These are phyloP conservation scores for Asbolus verrucosus DNA, from an alignment of 1,140 invertebrate genomes.

Conservation along the genomic window DNA sequence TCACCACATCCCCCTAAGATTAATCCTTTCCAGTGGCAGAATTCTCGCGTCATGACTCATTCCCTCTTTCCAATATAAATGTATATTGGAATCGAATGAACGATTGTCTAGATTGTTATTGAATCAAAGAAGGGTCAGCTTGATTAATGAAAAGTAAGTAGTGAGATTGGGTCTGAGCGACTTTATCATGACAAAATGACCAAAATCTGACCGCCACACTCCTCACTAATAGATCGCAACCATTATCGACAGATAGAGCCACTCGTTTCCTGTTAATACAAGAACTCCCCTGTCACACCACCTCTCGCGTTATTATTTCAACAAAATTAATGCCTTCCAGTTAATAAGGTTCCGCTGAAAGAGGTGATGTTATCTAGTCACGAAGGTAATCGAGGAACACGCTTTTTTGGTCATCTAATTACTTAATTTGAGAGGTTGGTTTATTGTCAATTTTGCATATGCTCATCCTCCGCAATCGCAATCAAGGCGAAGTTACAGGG, in stretches of 20 bases:
- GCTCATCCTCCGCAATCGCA: constrained; percentile 11
- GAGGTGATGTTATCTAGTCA: constrained; percentile 21
- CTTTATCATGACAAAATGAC: constrained; percentile 39
- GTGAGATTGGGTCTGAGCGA: constrained; percentile 34
- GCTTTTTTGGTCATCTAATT: constrained; percentile 26
- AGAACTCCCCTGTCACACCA: not conserved
- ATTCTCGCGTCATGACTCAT: constrained; percentile 9
- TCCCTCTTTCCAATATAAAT: constrained; percentile 51
- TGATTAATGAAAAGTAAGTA: constrained; percentile 43
- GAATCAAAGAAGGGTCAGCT: constrained; percentile 43
- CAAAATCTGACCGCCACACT: constrained; percentile 10
- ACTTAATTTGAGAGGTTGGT: constrained; percentile 22
- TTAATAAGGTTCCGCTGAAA: constrained; percentile 31
- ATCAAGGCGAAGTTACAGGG: constrained; percentile 16
- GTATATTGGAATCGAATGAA: constrained; percentile 55
- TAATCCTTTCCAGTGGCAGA: not conserved
- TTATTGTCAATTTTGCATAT: too few relatives aligned
- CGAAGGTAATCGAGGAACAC: constrained; percentile 23
- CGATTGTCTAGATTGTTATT: constrained; percentile 50
- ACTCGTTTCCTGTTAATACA: not conserved
- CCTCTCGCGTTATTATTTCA: constrained; percentile 13
- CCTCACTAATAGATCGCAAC: constrained; percentile 12
- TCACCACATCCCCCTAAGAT: not conserved
- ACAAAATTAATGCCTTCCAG: constrained; percentile 7
- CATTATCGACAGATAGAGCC: constrained; percentile 30